Evolutionary conservation across 2,797 vertebrate species (phyloP), one percentile per base, ranked within the genome.

Genomic region (Brotula barbata): DNA sequence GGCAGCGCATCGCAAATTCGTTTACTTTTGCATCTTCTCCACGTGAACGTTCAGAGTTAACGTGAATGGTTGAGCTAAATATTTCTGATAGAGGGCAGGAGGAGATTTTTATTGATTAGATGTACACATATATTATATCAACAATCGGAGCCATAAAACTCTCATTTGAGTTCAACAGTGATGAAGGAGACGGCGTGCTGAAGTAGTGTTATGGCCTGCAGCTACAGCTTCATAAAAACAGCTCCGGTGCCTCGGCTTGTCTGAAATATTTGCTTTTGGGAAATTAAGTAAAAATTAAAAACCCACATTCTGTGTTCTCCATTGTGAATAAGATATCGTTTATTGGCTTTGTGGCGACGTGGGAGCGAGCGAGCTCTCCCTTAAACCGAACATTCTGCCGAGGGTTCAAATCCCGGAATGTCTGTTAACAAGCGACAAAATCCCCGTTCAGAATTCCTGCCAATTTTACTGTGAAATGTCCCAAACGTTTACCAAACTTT

Each of bases 221-320:
- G 52, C 17, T 21, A 43, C 17, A 44, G 50, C 33, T 41, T 37
- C 49, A 31, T 15, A 12, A 49, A 49, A 8, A 31, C 48, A 28
- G 33, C 6, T 63, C 31, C 49, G 36, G 8, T n/a, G 53, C 33
- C 40, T 10, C 42, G 22, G 37, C 45, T 7, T 31, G 17, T 51
- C 6, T 58, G 22, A 73, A 75, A 60, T 58, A 58, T 75, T 72
- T 54, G 37, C 60, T 66, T 61, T 36, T 20, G 62, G 63, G 48
- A 75, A 75, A 79, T 71, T 62, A 75, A 22, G 7, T 22, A 11
- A 55, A 25, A 68, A 58, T 64, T 23, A 59, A 68, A 51, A 25
- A 10, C 41, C 58, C 31, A 25, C 11, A 36, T 58, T 59, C 60
- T 8, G 14, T 37, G 22, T 65, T 58, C 14, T 51, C 41, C 11